phyloP scores from a whole-genome alignment of 2,888 invertebrate genomes.

The Eupsilia transversa region DNA sequence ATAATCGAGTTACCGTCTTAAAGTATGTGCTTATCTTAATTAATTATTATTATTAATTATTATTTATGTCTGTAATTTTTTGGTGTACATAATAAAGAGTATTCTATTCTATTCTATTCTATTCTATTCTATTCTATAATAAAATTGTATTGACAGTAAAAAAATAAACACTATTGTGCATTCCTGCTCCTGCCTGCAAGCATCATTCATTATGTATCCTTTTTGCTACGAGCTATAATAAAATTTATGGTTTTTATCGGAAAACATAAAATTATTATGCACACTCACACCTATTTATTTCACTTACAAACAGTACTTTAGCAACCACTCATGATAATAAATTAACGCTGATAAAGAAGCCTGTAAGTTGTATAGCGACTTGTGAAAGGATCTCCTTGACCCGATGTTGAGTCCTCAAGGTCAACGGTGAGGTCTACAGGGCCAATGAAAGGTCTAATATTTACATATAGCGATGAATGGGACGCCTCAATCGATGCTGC shows the following conservation, averaged over 20 bases:
- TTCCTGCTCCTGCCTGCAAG: too few relatives aligned
- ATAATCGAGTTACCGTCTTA: too few relatives aligned
- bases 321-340: conserved; percentile 44
- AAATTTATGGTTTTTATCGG: not conserved
- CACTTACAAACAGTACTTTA: conserved; percentile 7
- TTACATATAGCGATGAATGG: conserved; percentile 64
- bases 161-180: not conserved
- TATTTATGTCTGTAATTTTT: too few relatives aligned
- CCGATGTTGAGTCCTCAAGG: conserved; percentile 54
- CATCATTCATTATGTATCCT: not conserved
- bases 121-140: too few relatives aligned
- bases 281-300: conserved; percentile 16
- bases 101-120: too few relatives aligned
- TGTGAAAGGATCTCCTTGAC: conserved; percentile 64
- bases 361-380: conserved; percentile 33
- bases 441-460: conserved; percentile 55
- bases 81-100: too few relatives aligned
- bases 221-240: not conserved
- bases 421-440: conserved; percentile 43
- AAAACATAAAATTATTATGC: not conserved
- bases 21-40: too few relatives aligned
- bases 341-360: conserved; percentile 52
- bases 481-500: conserved; percentile 50
- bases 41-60: too few relatives aligned
- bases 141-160: not conserved